Base-by-base conservation (phyloP, 2,113 vertebrate species). In the Paramisgurnus dabryanus region DNA sequence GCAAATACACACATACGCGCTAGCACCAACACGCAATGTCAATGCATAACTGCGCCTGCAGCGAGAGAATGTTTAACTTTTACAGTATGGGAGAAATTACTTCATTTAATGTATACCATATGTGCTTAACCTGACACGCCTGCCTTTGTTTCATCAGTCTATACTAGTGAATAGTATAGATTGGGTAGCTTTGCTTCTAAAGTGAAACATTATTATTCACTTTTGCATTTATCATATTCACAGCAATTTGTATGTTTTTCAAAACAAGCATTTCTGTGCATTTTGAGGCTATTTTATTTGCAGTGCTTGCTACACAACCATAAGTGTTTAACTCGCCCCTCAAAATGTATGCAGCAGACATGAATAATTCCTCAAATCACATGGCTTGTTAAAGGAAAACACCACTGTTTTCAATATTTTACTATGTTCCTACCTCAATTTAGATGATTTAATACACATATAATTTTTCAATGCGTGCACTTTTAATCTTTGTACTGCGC, bases 91-190 rank as follows among this genome's bases (percentile, higher is more conserved):
- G 60, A 82, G 27, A 78, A 70, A 67, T 68, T 50, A 50, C 13
- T 72, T 67, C 50, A 74, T 50, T 76, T 72, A 82, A 82, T 82
- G 60, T 79, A 53, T 18, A 82, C 47, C 80, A 79, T 43, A 79
- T 82, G 79, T 81, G 60, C 10, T 50, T 68, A 45, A 64, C 53
- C 63, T 53, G 55, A 18, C 49, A 57, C 7, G 43, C 69, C 55
- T 39, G 63, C 13, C 76, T 67, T 67, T 74, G 64, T 68, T 79
- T 67, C 10, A 43, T 40, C 12, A n/a, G 58, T n/a, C 17, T 58
- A 34, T 34, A 34, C 27, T 34, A 41, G 9, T 45, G 60, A 72
- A 49, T 67, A 70, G 13, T 18, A 34, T 7, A 18, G 34, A 55
- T 55, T 55, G 13, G 22, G 6, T 6, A 13, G 41, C 6, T 69